phyloP scores from a whole-genome alignment of 2,113 vertebrate genomes.

The Poeciliopsis retropinna region DNA sequence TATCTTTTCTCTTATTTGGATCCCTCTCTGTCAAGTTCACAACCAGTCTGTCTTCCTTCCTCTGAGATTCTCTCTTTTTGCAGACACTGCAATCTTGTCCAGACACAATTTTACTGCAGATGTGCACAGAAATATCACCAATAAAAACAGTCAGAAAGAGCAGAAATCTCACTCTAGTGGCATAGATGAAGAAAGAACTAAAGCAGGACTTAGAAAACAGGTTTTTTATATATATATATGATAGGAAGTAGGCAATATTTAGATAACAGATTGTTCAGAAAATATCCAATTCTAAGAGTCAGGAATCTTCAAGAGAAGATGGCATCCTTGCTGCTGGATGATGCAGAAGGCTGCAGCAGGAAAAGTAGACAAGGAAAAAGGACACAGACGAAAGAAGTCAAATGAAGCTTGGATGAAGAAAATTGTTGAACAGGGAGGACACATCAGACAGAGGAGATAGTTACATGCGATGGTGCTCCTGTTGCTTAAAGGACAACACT shows the following conservation, averaged over 20 bases:
- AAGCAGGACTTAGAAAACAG: neutral
- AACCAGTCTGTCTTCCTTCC: slow-evolving; percentile 58
- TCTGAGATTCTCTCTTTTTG: slow-evolving; percentile 38
- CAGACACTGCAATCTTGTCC: slow-evolving; percentile 45
- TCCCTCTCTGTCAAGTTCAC: slow-evolving; percentile 30
- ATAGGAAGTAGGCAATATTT: neutral
- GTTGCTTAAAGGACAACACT: slow-evolving; percentile 37
- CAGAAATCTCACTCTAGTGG: neutral
- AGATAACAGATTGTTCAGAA: slow-evolving; percentile 13
- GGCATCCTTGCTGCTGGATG: slow-evolving; percentile 46
- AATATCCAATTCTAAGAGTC: slow-evolving; percentile 18
- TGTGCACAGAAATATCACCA: slow-evolving; percentile 40
- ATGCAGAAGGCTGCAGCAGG: slow-evolving; percentile 21
- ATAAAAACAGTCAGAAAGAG: slow-evolving; percentile 16
- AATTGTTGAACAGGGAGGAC: slow-evolving; percentile 22
- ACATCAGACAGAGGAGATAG: slow-evolving; percentile 19
- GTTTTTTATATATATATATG: too few species aligned
- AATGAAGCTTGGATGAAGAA: slow-evolving; percentile 32
- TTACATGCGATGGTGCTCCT: slow-evolving; percentile 27
- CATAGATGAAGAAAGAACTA: neutral
- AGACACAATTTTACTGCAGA: slow-evolving; percentile 41
- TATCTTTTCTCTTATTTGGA: neutral
- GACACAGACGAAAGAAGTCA: neutral
- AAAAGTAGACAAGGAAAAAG: neutral
- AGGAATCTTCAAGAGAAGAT: slow-evolving; percentile 33